Evolutionary conservation across 2,113 vertebrate species (phyloP).

Genomic region (Marmota flaviventris): DNA sequence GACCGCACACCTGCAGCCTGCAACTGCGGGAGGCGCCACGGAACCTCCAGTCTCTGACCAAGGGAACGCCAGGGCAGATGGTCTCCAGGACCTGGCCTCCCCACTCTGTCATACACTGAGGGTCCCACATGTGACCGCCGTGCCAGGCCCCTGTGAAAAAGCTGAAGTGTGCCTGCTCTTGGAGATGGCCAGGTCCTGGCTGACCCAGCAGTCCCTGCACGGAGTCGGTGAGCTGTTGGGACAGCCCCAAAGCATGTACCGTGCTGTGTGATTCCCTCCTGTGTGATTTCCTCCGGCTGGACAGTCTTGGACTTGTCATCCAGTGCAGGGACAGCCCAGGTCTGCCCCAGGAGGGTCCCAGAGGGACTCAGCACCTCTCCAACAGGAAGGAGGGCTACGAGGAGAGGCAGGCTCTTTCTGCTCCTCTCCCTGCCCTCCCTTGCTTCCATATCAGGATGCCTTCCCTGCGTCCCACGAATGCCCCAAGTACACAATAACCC

Average conservation of each 20-base stretch:
- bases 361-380: no score
- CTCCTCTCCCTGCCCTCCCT: no score
- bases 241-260: background rate
- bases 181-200: background rate
- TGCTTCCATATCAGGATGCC: background rate
- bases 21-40: background rate
- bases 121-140: rapidly evolving
- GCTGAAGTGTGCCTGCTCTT: no score
- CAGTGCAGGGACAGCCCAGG: background rate
- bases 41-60: background rate
- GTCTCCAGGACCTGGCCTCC: no score
- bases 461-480: no score
- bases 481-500: background rate
- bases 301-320: background rate
- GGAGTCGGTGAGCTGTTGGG: no score
- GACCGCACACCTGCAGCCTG: background rate
- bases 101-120: no score
- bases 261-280: no score
- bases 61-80: background rate
- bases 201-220: background rate
- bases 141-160: background rate
- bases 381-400: no score
- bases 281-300: background rate
- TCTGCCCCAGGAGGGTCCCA: background rate
- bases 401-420: background rate